A percentile compares a stretch with the other conserved stretches of the same genome.
These are phyloP conservation scores for Pseudorhiza aurosa DNA, from an alignment of 30 jellyfish, hydroid and myxozoan species.

Conservation along the genomic window DNA sequence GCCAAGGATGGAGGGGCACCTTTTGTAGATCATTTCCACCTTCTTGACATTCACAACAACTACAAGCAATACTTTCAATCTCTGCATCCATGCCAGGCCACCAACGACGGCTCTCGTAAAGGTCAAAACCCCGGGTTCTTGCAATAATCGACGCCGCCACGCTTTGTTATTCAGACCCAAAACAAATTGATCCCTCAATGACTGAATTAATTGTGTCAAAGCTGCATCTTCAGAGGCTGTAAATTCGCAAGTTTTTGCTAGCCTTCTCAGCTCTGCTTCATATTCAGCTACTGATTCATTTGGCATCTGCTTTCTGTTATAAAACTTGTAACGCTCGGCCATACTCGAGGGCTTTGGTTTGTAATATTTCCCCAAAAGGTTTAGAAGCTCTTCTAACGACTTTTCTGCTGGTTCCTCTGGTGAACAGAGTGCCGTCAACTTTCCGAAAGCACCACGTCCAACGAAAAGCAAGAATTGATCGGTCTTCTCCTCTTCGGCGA, in stretches of 20 bases:
- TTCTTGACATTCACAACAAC: slow-evolving; percentile 67
- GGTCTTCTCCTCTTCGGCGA: slow-evolving; percentile 58
- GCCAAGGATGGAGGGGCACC: slow-evolving; percentile 51
- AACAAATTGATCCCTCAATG: slow-evolving; percentile 31
- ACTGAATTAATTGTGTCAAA: slow-evolving; percentile 24
- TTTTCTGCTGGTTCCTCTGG: slow-evolving; percentile 69
- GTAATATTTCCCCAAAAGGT: slow-evolving; percentile 6
- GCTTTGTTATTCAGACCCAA: slow-evolving; percentile 60
- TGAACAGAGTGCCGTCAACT: slow-evolving; percentile 51
- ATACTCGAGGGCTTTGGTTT: slow-evolving; percentile 63
- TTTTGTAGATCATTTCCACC: slow-evolving; percentile 64
- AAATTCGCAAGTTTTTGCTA: slow-evolving; percentile 71
- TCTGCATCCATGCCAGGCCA: slow-evolving; percentile 76
- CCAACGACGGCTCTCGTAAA: slow-evolving; percentile 62
- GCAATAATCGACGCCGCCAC: slow-evolving; percentile 71
- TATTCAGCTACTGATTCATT: slow-evolving; percentile 9
- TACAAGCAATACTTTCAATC: slow-evolving; percentile 63
- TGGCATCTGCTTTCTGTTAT: slow-evolving; percentile 62
- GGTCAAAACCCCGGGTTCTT: slow-evolving; percentile 65
- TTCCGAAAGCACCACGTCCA: slow-evolving; percentile 64
- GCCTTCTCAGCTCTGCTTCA: slow-evolving; percentile 57
- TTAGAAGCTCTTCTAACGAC: neutral
- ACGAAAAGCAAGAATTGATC: slow-evolving; percentile 56
- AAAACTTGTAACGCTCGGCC: slow-evolving; percentile 69
- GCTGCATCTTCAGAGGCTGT: slow-evolving; percentile 45